Evolutionary conservation across 2,113 vertebrate genomes (phyloP), one percentile per base, ranked within the genome.

Genomic region (Proterorhinus semilunaris): DNA sequence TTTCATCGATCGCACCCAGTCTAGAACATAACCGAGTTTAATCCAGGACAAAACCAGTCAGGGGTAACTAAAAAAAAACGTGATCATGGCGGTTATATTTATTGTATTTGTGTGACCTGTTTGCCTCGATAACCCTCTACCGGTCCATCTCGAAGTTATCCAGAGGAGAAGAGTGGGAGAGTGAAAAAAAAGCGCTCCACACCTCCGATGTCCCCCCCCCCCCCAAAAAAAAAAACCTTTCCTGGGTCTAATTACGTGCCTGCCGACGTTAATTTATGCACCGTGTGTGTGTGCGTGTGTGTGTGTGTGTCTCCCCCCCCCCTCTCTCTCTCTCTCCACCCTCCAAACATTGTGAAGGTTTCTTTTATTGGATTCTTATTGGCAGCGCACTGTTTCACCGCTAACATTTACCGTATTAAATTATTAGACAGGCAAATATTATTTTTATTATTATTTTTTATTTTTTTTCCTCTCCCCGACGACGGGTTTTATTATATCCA

Each of bases 351-450:
- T 72, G 44, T 47, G 65, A 65, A 69, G 57, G 16, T 72, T 82
- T 74, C 65, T 84, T 89, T 86, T 82, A 84, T 88, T 86, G 74
- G 76, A 80, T 86, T 82, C 74, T 27, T 68, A 71, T 78, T 69
- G 75, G 81, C 77, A 69, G 77, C 69, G 52, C 62, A 61, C 51
- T 44, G 61, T 81, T 83, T 72, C 67, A 65, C 54, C 45, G 66
- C 67, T 80, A 84, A 86, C 76, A 87, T 84, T 84, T 86, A 80
- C 74, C 55, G 8, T 69, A 66, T 81, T 77, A 72, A 80, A 80
- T 83, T 79, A 77, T 85, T 85, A 82, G 69, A 82, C 62, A 61
- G 63, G 83, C 83, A 85, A 86, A 88, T 79, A 80, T 85, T 80
- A 82, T 54, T 54, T 21, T 21, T 8, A 0, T 10, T 9, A 10